These are phyloP conservation scores for Halcyon leucocephala DNA, from an alignment of 2,797 vertebrate genomes.

Conservation along the genomic window DNA sequence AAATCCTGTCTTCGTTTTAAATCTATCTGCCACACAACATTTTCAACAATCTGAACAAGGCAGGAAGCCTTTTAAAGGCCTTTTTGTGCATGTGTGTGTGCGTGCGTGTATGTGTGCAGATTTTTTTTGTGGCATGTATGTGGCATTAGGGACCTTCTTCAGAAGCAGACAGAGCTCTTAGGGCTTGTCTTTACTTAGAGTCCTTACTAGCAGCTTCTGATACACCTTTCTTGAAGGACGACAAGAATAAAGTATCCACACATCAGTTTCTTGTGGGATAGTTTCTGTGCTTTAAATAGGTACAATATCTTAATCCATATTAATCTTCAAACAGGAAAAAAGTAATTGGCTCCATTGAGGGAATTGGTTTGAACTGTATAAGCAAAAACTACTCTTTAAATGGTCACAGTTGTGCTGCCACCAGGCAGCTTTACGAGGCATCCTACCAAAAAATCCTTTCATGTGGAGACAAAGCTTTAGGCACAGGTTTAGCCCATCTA, in stretches of 20 bases:
- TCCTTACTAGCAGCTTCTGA: background rate
- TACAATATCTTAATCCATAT: background rate
- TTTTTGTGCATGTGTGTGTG: fast-evolving
- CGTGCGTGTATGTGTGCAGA: fast-evolving
- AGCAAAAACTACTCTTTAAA: constrained; percentile 21
- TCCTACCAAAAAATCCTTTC: background rate
- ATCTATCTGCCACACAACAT: background rate
- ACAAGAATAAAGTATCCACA: background rate
- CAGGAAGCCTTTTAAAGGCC: background rate
- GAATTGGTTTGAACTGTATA: constrained; percentile 15
- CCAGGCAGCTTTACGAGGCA: background rate
- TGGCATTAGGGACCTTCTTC: background rate
- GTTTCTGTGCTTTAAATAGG: background rate
- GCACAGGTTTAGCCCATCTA: constrained; percentile 22
- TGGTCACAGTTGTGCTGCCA: background rate
- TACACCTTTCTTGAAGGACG: background rate
- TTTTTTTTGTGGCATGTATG: background rate
- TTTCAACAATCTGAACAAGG: background rate
- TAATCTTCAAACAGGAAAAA: background rate
- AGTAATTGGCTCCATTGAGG: background rate
- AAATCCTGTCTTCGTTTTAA: background rate
- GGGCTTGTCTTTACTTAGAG: background rate
- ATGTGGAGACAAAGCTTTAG: background rate
- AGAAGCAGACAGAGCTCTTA: background rate
- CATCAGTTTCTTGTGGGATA: background rate